A percentile compares a stretch with the other conserved stretches of the same genome.
phyloP scores from a whole-genome alignment of 2,797 vertebrate species.

The Pipistrellus kuhlii region DNA sequence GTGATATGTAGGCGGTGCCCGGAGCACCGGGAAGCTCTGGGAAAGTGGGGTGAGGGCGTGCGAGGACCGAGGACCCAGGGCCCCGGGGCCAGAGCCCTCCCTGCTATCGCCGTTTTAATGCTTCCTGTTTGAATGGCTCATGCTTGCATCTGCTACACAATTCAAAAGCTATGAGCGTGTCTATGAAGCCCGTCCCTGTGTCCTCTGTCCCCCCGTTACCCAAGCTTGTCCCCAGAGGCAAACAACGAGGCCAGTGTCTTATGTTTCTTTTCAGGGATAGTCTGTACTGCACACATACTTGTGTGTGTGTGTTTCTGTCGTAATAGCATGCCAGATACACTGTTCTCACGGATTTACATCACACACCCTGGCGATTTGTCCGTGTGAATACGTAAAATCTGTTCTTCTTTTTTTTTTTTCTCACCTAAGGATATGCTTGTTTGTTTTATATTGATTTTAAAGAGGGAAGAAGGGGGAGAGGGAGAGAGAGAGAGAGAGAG shows the following conservation, averaged over 20 bases:
- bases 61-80: not conserved
- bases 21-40: rapidly evolving
- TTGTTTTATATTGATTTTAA: not conserved
- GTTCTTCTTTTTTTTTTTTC: not conserved
- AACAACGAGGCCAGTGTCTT: not conserved
- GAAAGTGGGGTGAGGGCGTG: too few species aligned
- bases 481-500: too few species aligned
- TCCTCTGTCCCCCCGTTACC: too few species aligned
- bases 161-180: not conserved
- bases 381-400: too few species aligned
- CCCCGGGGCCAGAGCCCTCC: not conserved
- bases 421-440: not conserved
- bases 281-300: not conserved
- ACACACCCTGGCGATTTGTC: not conserved
- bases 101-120: not conserved
- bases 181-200: not conserved
- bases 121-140: not conserved
- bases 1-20: rapidly evolving
- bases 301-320: not conserved
- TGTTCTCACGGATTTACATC: not conserved
- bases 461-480: too few species aligned
- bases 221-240: too few species aligned
- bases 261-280: not conserved
- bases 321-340: too few species aligned
- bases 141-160: not conserved